These are phyloP conservation scores for Drosophila santomea DNA, from an alignment of 1,140 invertebrate genomes.

Conservation along the genomic window DNA sequence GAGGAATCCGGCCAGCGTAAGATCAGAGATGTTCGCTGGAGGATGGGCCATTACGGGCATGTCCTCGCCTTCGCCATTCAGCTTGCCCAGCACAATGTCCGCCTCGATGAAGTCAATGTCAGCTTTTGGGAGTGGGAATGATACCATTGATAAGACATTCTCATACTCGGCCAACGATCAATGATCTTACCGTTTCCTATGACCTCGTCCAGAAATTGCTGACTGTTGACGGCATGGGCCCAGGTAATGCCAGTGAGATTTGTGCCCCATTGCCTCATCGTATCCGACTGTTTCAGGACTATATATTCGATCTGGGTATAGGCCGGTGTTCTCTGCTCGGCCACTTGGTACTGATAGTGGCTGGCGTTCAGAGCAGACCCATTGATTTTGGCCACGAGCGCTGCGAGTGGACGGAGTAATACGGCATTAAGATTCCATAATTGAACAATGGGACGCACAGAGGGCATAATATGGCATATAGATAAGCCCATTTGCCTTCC, in stretches of 20 bases:
- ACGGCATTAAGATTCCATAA: slow-evolving; percentile 49
- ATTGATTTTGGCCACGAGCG: slow-evolving; percentile 58
- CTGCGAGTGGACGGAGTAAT: slow-evolving; percentile 30
- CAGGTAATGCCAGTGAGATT: slow-evolving; percentile 92
- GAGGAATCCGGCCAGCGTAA: slow-evolving; percentile 91
- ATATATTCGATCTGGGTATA: slow-evolving; percentile 19
- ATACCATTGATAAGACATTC: slow-evolving; percentile 25
- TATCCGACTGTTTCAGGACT: slow-evolving; percentile 31
- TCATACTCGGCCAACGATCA: slow-evolving; percentile 16
- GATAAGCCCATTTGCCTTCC: slow-evolving; percentile 36
- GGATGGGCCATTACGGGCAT: slow-evolving; percentile 95
- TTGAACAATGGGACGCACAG: slow-evolving; percentile 41
- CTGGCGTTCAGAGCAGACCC: slow-evolving; percentile 55
- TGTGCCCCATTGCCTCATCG: slow-evolving; percentile 47
- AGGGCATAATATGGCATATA: slow-evolving; percentile 28
- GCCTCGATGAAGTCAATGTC: slow-evolving; percentile 93
- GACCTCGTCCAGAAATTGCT: slow-evolving; percentile 87
- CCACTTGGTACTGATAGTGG: slow-evolving; percentile 45
- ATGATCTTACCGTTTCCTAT: slow-evolving; percentile 84
- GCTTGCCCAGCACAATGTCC: slow-evolving; percentile 91
- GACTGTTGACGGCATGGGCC: slow-evolving; percentile 93
- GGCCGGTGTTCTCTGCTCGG: not conserved
- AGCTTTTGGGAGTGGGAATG: slow-evolving; percentile 67
- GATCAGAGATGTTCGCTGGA: slow-evolving; percentile 89
- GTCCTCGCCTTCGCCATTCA: slow-evolving; percentile 85